Evolutionary conservation across 2,797 vertebrate species (phyloP).

Genomic region (Rhinogobio ventralis): DNA sequence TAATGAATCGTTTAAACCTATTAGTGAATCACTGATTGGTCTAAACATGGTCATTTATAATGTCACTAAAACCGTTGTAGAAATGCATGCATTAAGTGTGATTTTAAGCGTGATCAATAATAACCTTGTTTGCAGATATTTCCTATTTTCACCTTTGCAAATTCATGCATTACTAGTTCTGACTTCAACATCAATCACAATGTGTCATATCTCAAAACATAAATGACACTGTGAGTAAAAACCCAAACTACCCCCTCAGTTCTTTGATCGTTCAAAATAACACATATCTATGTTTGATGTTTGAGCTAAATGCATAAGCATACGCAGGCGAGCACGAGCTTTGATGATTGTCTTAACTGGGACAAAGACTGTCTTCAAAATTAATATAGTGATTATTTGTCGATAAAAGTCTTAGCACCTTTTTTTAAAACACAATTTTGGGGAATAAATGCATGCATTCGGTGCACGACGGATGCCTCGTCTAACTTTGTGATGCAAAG

Average conservation of each 20-base stretch:
- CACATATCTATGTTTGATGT: conserved; percentile 30
- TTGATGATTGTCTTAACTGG: conserved; percentile 30
- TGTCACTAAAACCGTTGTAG: not conserved
- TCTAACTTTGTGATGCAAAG: conserved; percentile 43
- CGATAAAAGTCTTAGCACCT: not conserved
- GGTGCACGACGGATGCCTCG: not conserved
- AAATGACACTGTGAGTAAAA: conserved; percentile 60
- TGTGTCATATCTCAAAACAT: conserved; percentile 54
- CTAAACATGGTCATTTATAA: not conserved
- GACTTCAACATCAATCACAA: conserved; percentile 38
- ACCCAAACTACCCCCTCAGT: conserved; percentile 44
- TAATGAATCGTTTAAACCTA: not conserved
- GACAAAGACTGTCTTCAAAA: not conserved
- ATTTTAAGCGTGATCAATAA: not conserved
- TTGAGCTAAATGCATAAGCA: conserved; percentile 29
- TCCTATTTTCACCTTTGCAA: conserved; percentile 6
- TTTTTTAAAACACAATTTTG: not conserved
- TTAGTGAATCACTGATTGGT: not conserved
- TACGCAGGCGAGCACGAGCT: not conserved
- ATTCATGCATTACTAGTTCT: conserved; percentile 15
- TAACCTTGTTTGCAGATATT: conserved; percentile 3
- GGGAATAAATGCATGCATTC: not conserved
- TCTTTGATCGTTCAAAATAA: conserved; percentile 59
- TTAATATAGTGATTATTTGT: not conserved
- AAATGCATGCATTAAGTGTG: not conserved